Base-by-base conservation (phyloP, 1,140 invertebrate species). In the Bombus polaris region DNA sequence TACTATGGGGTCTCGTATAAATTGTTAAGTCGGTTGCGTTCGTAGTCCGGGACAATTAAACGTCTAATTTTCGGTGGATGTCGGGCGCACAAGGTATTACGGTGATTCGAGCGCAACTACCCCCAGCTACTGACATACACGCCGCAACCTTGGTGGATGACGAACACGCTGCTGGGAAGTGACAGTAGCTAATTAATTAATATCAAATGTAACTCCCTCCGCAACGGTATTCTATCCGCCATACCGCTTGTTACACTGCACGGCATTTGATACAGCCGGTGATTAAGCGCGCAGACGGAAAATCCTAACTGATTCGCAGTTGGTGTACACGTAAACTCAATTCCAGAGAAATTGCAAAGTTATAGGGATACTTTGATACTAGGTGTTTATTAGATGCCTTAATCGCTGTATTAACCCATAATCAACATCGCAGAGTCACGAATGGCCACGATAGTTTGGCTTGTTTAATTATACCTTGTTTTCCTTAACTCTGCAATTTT, bases 171-270 rank as follows among this genome's bases (percentile, higher is more conserved):
- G 92, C 90, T 92, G 88, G 92, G 81, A 90, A 92, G 87, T 93
- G 93, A 92, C 93, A 92, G 91, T 90, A 86, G 91, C 88, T 93
- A 92, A 93, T 93, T 93, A 93, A 93, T 93, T 93, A 93, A 88
- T 91, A 93, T 91, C 91, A 93, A 93, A 93, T 93, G 89, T 92
- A 88, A 91, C 87, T 91, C 83, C 89, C 87, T 87, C 80, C 80
- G 83, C 87, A 85, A 74, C 75, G 53, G 82, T 80, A 87, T 75
- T 70, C 73, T 39, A 73, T 83, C 74, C 57, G 47, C 68, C 37
- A 28, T 35, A 37, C 66, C 53, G 74, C 81, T 83, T 76, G 82
- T 75, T 80, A 73, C 75, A 62, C 68, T 70, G 44, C 68, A 70
- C 75, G 70, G 47, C 86, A 53, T 87, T 87, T 87, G 86, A 87